A percentile compares a stretch with the other conserved stretches of the same genome.
Conservation (phyloP, 2,888 invertebrate genomes). For the Phengaris alcon region DNA sequence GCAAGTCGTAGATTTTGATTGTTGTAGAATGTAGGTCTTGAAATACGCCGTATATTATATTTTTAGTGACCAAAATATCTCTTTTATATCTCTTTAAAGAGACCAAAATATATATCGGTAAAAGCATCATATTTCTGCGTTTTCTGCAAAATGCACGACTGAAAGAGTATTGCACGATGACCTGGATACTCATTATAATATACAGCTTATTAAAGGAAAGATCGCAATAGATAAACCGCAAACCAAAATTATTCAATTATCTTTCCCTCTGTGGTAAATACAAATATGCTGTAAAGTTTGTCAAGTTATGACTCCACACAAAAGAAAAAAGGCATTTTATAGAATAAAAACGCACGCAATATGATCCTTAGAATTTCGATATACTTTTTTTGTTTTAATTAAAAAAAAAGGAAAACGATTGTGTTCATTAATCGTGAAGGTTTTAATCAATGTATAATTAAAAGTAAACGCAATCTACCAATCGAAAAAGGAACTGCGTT, state of each 20-base stretch:
- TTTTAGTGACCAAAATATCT: no score
- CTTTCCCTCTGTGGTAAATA: not conserved
- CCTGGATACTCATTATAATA: not conserved
- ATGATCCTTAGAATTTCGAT: not conserved
- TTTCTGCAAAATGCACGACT: not conserved
- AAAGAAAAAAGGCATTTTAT: not conserved
- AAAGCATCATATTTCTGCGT: not conserved
- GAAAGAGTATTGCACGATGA: not conserved
- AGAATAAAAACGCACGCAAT: not conserved
- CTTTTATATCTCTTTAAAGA: no score
- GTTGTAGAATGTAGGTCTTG: no score
- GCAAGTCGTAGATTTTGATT: no score
- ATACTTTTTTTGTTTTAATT: slow-evolving; percentile 27
- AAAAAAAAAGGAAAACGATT: slow-evolving; percentile 27
- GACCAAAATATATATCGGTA: no score
- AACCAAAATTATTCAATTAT: not conserved
- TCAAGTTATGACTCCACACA: not conserved
- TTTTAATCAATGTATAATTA: slow-evolving; percentile 35
- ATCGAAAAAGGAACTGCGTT: not conserved
- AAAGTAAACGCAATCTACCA: slow-evolving; percentile 9
- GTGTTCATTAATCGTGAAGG: slow-evolving; percentile 26
- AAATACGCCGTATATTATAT: no score
- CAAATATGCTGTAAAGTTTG: not conserved
- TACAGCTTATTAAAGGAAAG: not conserved
- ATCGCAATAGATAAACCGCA: not conserved